These are phyloP conservation scores for Nebria ingens DNA, from an alignment of 1,140 invertebrate species.

Conservation along the genomic window DNA sequence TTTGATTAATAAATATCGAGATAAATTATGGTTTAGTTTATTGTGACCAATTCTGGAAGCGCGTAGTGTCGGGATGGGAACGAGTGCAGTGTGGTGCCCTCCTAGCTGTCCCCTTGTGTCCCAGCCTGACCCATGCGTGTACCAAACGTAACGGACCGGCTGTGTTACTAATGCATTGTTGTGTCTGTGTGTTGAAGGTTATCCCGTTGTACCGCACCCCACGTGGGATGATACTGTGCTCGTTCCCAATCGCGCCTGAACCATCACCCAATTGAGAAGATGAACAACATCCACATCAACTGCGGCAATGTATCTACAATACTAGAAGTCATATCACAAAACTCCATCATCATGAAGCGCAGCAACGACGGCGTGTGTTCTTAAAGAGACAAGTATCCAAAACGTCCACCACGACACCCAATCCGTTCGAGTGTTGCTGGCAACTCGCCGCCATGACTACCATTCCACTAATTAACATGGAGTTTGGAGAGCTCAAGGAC, in stretches of 20 bases:
- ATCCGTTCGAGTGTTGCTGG: constrained; percentile 38
- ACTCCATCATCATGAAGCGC: neutral
- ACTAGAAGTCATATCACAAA: neutral
- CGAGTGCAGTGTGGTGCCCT: constrained; percentile 1
- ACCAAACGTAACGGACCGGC: neutral
- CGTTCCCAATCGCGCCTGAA: constrained; percentile 6
- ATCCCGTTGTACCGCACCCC: neutral
- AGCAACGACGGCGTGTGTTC: neutral
- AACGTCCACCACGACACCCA: constrained; percentile 32
- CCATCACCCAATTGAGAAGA: neutral
- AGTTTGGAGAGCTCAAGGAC: constrained; percentile 70
- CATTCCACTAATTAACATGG: constrained; percentile 77
- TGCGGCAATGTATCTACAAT: neutral
- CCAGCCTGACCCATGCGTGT: neutral
- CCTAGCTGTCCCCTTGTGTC: neutral
- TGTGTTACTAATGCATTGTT: constrained; percentile 8
- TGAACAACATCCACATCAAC: neutral
- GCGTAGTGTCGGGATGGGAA: constrained; percentile 6
- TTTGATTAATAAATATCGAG: neutral
- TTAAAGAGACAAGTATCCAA: neutral
- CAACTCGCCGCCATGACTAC: constrained; percentile 49
- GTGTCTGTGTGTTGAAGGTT: constrained; percentile 12
- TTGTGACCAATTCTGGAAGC: neutral
- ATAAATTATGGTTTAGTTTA: neutral
- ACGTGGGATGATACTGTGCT: constrained; percentile 10